phyloP scores from a whole-genome alignment of 53 echinoderm and acorn worm species.

The Temnopleurus reevesii region DNA sequence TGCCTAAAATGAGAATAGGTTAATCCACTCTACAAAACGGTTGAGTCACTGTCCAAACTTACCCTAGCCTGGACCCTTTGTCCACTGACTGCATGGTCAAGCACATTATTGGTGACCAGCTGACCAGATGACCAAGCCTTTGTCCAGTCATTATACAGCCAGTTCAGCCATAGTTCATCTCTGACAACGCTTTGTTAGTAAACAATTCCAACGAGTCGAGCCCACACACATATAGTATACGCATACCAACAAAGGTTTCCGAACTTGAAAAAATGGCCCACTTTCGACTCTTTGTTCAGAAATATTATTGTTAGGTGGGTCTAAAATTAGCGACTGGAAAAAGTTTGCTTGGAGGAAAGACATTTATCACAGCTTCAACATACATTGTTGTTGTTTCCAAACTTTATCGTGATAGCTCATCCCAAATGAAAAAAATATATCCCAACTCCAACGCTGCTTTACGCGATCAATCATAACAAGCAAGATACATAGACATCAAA shows the following conservation, averaged over 20 bases:
- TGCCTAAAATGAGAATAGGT: not conserved
- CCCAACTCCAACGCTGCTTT: not conserved
- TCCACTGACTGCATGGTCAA: not conserved
- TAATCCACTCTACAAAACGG: not conserved
- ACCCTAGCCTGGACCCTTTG: constrained; percentile 1
- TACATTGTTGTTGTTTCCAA: not conserved
- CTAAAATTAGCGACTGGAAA: not conserved
- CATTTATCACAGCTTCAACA: not conserved
- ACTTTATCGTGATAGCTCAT: not conserved
- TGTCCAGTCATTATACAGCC: constrained; percentile 7
- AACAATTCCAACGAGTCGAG: not conserved
- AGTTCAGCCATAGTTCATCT: not conserved
- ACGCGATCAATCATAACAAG: not conserved
- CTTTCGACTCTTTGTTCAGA: not conserved
- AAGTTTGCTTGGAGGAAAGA: not conserved
- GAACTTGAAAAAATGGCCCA: constrained; percentile 11
- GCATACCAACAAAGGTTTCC: not conserved
- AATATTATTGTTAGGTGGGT: not conserved
- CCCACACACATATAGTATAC: not conserved
- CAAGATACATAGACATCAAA: too few relatives aligned
- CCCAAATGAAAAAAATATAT: not conserved
- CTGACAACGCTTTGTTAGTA: constrained; percentile 35
- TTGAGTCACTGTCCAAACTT: constrained; percentile 28
- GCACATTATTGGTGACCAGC: not conserved
- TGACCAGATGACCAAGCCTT: constrained; percentile 8